Conservation (phyloP, 2,797 vertebrate species). For the Tapirus indicus region DNA sequence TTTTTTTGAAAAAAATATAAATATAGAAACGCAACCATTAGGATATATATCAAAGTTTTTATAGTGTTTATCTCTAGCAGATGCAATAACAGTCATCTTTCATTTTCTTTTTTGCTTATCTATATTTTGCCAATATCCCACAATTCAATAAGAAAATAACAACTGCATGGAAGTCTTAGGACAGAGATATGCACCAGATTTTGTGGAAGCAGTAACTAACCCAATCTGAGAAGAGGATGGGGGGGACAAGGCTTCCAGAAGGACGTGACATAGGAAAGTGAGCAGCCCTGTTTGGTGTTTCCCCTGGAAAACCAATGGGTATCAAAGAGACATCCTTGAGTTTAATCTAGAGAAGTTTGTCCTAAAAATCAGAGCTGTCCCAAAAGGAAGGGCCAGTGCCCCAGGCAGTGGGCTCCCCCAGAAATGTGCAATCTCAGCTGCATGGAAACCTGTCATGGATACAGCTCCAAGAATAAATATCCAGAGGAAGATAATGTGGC, state of each 20-base stretch:
- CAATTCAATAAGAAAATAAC: not conserved
- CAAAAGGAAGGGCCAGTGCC: not conserved
- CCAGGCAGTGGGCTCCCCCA: not conserved
- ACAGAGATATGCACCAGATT: not conserved
- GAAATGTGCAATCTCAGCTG: not conserved
- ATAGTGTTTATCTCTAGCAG: not conserved
- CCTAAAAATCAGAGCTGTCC: not conserved
- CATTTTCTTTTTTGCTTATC: not conserved
- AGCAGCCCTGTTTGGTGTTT: not conserved
- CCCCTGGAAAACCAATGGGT: too few relatives aligned
- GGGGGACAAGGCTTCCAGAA: not conserved
- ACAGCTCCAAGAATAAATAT: not conserved
- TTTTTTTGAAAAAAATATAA: not conserved
- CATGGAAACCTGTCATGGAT: not conserved
- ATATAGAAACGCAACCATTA: not conserved
- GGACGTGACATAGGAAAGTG: not conserved
- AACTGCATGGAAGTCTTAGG: not conserved
- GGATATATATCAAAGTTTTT: not conserved
- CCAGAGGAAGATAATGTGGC: not conserved
- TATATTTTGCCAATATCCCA: slow-evolving; percentile 6
- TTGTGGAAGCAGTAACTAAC: not conserved
- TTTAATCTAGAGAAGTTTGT: not conserved
- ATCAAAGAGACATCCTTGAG: not conserved
- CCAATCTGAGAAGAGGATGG: not conserved
- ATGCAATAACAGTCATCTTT: not conserved